A percentile compares a stretch with the other conserved stretches of the same genome.
These are phyloP conservation scores for Cynopterus brachyotis DNA, from an alignment of 2,113 vertebrate species.

Conservation along the genomic window DNA sequence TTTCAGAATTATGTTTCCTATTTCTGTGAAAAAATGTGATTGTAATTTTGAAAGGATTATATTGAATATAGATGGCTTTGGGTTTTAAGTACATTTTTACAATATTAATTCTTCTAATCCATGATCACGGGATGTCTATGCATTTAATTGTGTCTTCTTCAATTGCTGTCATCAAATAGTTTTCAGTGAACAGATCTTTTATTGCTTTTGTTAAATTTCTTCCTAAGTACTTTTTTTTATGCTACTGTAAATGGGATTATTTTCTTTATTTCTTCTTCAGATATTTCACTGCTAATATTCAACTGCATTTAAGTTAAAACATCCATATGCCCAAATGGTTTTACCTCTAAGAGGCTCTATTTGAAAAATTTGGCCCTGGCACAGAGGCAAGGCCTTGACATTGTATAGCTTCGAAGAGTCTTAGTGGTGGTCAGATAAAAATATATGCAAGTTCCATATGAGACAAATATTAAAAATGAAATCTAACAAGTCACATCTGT, in stretches of 20 bases:
- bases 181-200: not conserved
- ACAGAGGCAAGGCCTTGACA: not conserved
- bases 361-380: not conserved
- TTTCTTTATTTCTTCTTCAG: not conserved
- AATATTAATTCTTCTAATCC: not conserved
- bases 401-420: not conserved
- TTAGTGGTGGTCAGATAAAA: not conserved
- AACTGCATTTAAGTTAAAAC: not conserved
- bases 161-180: not conserved
- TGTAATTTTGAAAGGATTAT: not conserved
- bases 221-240: not conserved
- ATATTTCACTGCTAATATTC: not conserved
- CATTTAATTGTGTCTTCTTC: not conserved
- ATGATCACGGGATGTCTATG: not conserved
- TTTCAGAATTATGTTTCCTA: not conserved
- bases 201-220: not conserved
- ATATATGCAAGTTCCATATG: not conserved
- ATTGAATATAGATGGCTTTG: not conserved
- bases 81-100: not conserved
- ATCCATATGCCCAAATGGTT: not conserved
- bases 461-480: not conserved
- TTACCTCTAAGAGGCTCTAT: not conserved
- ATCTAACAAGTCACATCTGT: not conserved
- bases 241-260: not conserved
- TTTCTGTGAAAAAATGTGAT: not conserved